Evolutionary conservation across 2,888 invertebrate species (phyloP).

Genomic region (Trichopria drosophilae): DNA sequence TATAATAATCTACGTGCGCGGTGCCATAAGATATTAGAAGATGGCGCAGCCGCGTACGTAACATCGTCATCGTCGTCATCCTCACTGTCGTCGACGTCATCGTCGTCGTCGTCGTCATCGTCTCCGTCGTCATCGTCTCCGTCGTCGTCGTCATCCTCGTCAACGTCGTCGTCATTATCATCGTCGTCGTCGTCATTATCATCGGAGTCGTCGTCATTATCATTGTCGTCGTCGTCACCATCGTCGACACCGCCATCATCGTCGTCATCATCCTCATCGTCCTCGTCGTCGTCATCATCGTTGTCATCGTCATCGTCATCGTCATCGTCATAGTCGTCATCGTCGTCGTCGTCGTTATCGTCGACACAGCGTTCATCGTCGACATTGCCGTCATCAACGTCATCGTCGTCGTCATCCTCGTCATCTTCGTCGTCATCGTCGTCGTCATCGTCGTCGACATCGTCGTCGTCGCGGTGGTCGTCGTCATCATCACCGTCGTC

Average conservation of each 20-base stretch:
- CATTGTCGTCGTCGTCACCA: constrained; percentile 1
- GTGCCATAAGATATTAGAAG: too few relatives aligned
- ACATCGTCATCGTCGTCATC: too few relatives aligned
- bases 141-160: too few relatives aligned
- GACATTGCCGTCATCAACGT: constrained; percentile 1
- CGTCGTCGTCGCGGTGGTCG: neutral
- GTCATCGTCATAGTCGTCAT: neutral
- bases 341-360: too few relatives aligned
- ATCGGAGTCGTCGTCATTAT: too few relatives aligned
- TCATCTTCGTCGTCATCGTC: constrained; percentile 9
- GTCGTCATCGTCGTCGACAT: constrained; percentile 5
- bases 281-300: neutral
- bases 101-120: too few relatives aligned
- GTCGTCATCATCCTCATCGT: neutral
- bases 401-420: constrained; percentile 5
- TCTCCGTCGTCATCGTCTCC: too few relatives aligned
- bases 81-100: too few relatives aligned
- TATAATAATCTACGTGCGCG: too few relatives aligned
- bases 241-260: neutral
- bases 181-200: neutral
- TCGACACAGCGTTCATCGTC: too few relatives aligned
- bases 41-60: too few relatives aligned
- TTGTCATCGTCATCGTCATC: neutral
- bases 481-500: neutral
- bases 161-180: neutral